Percentiles rank a stretch among this genome's conserved stretches.
phyloP scores from a whole-genome alignment of 2,797 vertebrate species.

The Halcyon badia region DNA sequence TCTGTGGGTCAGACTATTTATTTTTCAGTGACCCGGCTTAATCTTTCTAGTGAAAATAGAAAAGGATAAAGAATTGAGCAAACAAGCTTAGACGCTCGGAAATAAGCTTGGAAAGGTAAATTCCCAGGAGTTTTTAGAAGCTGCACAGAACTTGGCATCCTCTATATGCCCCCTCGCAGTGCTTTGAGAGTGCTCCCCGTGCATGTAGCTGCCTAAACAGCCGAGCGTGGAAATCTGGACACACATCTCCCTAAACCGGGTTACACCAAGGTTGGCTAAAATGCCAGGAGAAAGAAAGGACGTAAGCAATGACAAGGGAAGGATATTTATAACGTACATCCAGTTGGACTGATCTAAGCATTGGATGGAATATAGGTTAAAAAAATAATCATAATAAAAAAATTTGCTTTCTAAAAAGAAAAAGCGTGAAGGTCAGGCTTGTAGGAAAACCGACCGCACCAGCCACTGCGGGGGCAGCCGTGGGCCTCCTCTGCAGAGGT shows the following conservation, averaged over 20 bases:
- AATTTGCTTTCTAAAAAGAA: neutral
- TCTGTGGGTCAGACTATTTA: neutral
- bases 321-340: neutral
- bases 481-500: neutral
- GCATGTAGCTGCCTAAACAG: neutral
- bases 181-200: neutral
- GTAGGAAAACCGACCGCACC: neutral
- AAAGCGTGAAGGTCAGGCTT: neutral
- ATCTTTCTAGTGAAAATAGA: neutral
- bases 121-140: neutral
- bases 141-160: conserved; percentile 53
- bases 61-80: neutral
- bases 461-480: rapidly evolving
- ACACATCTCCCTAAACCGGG: neutral
- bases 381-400: neutral
- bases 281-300: neutral
- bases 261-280: neutral
- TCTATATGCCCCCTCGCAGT: neutral
- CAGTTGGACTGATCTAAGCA: neutral
- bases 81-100: neutral
- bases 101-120: conserved; percentile 28
- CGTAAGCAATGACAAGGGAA: neutral
- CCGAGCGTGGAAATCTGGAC: neutral
- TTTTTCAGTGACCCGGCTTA: neutral
- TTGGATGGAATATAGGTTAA: rapidly evolving